Base-by-base conservation (phyloP, 2,888 invertebrate genomes). In the Spisula solida region DNA sequence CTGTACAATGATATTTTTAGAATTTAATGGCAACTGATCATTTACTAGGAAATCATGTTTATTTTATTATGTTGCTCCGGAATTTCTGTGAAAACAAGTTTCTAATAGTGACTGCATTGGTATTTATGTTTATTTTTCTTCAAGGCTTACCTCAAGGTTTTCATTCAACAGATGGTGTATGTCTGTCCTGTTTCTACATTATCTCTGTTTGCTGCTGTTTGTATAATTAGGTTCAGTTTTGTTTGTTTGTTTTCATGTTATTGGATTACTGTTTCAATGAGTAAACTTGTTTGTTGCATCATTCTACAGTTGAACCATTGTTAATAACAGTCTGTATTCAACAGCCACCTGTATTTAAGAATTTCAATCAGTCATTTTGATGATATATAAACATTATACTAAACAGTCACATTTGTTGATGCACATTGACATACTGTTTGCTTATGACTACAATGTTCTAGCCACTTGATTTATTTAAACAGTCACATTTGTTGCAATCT, bases 171-270 rank as follows among this genome's bases (percentile, higher is more conserved):
- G 60, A 66, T 66, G 60, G 60, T 66, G 8, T 66, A 12, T 66
- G 25, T 66, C 60, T 66, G 60, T 66, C 60, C 60, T 25, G 25
- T 66, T 66, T 66, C n/a, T 66, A 66, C 60, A 25, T 66, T 66
- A 66, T 66, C 25, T 66, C 5, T 66, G 25, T 66, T 66, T 66
- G 6, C 25, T 66, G 25, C n/a, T 66, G 60, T n/a, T 25, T 10
- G 60, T 66, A 51, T 51, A 66, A 66, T 66, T 66, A n/a, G 60
- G 25, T 66, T 66, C 60, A 1, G 60, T n/a, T n/a, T 66, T 66
- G 25, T 66, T 66, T 66, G 60, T 66, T 66, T 66, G 60, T 66
- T 6, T 66, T 66, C 60, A 4, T 66, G 60, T 66, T 66, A 66
- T 25, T 66, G n/a, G 60, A 10, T 25, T 25, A n/a, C n/a, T 12